These are phyloP conservation scores for Cairina moschata DNA, from an alignment of 2,113 vertebrate species.

Conservation along the genomic window DNA sequence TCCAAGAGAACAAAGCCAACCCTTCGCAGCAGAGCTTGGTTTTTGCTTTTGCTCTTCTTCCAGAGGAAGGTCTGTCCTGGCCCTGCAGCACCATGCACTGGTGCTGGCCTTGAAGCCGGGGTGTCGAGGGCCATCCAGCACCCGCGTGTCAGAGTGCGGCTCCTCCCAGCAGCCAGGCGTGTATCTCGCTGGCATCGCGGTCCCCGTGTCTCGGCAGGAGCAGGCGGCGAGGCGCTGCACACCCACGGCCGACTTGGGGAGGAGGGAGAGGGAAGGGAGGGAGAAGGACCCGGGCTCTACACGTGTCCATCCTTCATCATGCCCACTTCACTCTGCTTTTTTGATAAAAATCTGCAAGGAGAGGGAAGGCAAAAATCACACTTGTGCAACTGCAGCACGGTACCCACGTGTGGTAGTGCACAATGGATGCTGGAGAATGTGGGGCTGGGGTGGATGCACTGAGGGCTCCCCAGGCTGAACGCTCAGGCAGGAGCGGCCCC, in stretches of 20 bases:
- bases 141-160: not conserved
- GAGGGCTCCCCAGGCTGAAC: not conserved
- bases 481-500: not conserved
- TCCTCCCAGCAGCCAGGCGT: not conserved
- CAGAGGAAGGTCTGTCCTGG: not conserved
- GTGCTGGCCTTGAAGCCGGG: not conserved
- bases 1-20: not conserved
- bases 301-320: not conserved
- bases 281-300: not conserved
- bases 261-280: not conserved
- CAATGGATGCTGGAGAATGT: no score
- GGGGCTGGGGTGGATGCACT: not conserved
- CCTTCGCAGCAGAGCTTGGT: not conserved
- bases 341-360: conserved; percentile 92
- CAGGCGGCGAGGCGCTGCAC: not conserved
- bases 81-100: not conserved
- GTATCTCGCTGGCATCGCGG: not conserved
- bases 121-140: not conserved
- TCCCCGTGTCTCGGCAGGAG: not conserved
- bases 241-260: not conserved
- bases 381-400: no score
- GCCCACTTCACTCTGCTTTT: conserved; percentile 82
- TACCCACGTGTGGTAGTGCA: no score
- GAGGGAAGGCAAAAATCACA: not conserved
- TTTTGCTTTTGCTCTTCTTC: not conserved